These are phyloP conservation scores for Metopia argyrocephala DNA, from an alignment of 2,888 invertebrate genomes.

Conservation along the genomic window DNA sequence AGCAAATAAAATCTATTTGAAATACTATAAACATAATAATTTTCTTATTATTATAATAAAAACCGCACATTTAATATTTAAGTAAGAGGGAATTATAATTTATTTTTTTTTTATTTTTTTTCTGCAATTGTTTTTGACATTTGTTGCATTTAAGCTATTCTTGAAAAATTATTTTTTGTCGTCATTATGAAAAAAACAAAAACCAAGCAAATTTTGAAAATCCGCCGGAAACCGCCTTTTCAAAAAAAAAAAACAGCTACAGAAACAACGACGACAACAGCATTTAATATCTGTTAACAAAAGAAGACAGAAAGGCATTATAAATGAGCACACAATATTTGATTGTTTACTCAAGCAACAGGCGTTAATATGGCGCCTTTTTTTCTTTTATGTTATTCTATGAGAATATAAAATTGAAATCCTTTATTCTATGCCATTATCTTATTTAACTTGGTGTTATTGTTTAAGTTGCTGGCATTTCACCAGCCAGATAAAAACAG, in stretches of 20 bases:
- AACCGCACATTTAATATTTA: conserved; percentile 61
- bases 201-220: conserved; percentile 33
- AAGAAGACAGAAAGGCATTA: neutral
- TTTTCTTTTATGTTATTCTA: too few species aligned
- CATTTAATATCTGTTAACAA: too few species aligned
- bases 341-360: conserved; percentile 51
- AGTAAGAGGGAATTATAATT: neutral
- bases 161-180: neutral
- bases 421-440: conserved; percentile 20
- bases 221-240: conserved; percentile 59
- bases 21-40: conserved; percentile 12
- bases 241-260: conserved; percentile 41
- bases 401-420: conserved; percentile 40
- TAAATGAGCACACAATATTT: conserved; percentile 7
- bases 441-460: neutral
- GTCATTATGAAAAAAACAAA: neutral
- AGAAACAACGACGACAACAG: conserved; percentile 1
- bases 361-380: conserved; percentile 62
- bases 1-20: too few species aligned
- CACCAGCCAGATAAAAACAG: neutral
- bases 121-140: conserved; percentile 52
- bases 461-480: neutral
- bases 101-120: neutral
- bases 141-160: conserved; percentile 47
- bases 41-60: conserved; percentile 23